Evolutionary conservation across 2,888 invertebrate genomes (phyloP), one percentile per base, ranked within the genome.

Genomic region (Pyrrhia umbra): DNA sequence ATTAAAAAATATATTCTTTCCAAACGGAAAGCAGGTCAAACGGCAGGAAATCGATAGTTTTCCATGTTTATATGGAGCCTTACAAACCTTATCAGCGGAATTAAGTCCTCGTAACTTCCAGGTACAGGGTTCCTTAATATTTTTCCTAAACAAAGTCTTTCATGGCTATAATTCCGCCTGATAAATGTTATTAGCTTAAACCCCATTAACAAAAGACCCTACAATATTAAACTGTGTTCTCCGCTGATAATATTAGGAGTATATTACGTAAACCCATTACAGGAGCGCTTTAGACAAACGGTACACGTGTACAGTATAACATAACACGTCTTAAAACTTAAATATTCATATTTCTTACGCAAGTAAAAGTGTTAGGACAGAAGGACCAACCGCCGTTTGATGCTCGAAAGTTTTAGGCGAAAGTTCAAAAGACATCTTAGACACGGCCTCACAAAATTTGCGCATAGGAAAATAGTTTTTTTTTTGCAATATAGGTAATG

Each of bases 241-340:
- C 68, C 55, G 66, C 40, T 16, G n/a, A 13, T 34, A 30, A 49
- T 66, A 65, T 65, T 72, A 66, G 27, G 15, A 10, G 10, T n/a
- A 47, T 42, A 49, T 70, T 54, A 75, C 23, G 43, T 34, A 50
- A 52, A 39, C 66, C 50, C 77, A 27, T 58, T 65, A 57, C 45
- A 64, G 46, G 23, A 42, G 30, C 27, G 49, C 30, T 70, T 42
- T n/a, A 58, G 45, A 54, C 27, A 51, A 56, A 72, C 34, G 47
- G 18, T 66, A 73, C 66, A 49, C 56, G 71, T 63, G 64, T 62
- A 65, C 21, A 39, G 23, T 18, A 45, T 46, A n/a, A 60, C 55
- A 66, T 66, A 78, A 43, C 51, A 37, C 51, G 39, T 56, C 42
- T 72, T 80, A n/a, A 58, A 59, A 59, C 65, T 66, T 23, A 68